Conservation (phyloP, 2,888 invertebrate species). For the Eremobia ochroleuca region DNA sequence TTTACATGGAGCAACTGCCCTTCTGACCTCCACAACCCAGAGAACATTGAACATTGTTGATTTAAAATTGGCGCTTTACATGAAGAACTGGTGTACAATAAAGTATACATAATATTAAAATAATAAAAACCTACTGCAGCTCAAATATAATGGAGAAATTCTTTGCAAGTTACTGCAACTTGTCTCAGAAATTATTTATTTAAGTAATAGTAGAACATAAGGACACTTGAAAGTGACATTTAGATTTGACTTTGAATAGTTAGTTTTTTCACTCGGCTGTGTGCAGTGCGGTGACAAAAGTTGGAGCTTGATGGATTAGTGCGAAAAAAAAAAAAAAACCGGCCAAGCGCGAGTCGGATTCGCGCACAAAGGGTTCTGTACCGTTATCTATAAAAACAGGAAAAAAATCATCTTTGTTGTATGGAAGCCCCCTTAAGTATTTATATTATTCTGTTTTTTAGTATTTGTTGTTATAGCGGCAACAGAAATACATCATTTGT, state of each 20-base stretch:
- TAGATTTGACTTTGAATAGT: constrained; percentile 9
- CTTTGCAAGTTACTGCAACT: neutral
- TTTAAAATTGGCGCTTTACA: neutral
- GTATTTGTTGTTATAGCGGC: no score
- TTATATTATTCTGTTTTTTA: no score
- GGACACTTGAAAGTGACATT: constrained; percentile 51
- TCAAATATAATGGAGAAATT: neutral
- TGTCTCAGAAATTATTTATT: constrained; percentile 16
- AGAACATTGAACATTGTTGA: neutral
- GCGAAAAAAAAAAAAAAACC: no score
- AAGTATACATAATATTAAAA: neutral
- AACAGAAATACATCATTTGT: no score
- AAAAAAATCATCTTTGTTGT: no score
- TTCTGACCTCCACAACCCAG: neutral
- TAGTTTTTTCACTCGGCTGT: constrained; percentile 3
- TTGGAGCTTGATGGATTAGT: constrained; percentile 24
- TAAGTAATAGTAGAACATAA: constrained; percentile 1
- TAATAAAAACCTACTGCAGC: neutral
- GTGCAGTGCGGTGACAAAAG: constrained; percentile 11
- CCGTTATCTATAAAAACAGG: no score
- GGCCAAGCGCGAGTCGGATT: no score
- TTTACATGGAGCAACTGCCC: neutral
- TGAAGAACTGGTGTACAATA: neutral
- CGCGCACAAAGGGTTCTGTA: no score
- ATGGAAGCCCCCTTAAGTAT: no score